Evolutionary conservation across 2,888 invertebrate genomes (phyloP), one percentile per base, ranked within the genome.

Genomic region (Tortricodes alternella): DNA sequence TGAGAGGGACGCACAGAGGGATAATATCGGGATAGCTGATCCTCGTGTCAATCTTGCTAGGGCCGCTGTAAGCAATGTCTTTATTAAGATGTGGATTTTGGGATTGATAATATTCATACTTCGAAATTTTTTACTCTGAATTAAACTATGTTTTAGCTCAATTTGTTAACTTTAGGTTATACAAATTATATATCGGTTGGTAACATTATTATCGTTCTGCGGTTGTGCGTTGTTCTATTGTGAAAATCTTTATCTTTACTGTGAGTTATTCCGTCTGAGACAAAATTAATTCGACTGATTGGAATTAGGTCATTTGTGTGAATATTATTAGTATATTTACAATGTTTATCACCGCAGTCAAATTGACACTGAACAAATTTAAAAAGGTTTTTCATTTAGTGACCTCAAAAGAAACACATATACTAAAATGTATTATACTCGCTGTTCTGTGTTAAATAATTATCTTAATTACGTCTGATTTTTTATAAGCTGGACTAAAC

Each of bases 161-260:
- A 85, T 83, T 77, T 80, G 83, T 84, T 85, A 71, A 78, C 74
- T 79, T 83, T 83, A 80, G 71, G 77, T 85, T 83, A 66, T 67
- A 74, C 74, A 81, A 79, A 84, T 80, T 79, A 56, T 81, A 80
- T 76, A 66, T 73, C 65, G 71, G 68, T 63, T 62, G 56, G 51
- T 71, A 61, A 73, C 67, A 73, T 74, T 72, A 78, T 77, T 65
- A 73, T 74, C 79, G 65, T 69, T 70, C 74, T 74, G 75, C 71
- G 87, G 88, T 89, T 88, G 89, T 89, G 88, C 75, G 78, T 81
- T 82, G 66, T 76, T 80, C 68, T 74, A 74, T 72, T 78, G 73
- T 74, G 61, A 73, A 74, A 78, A 71, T 65, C 63, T 73, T 73
- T 73, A 71, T 67, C 53, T 63, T 65, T 72, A 73, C 76, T 78